Conservation (phyloP, 2,888 invertebrate species). For the Melipona beecheii region DNA sequence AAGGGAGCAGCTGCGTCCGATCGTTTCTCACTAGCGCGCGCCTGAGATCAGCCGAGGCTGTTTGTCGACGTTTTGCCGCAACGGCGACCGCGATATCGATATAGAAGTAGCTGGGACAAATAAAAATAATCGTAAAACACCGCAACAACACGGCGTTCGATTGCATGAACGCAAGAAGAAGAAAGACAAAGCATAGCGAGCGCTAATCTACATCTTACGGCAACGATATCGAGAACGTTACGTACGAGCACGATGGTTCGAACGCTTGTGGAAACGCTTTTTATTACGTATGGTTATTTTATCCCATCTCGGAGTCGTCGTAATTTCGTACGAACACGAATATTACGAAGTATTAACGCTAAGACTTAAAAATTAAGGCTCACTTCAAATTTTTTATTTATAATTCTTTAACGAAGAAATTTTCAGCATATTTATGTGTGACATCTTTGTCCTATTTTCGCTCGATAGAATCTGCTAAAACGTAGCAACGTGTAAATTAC, state of each 20-base stretch:
- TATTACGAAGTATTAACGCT: too few species aligned
- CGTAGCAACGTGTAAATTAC: too few species aligned
- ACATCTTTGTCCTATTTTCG: too few species aligned
- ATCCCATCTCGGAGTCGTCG: too few species aligned
- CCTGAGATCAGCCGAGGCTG: background rate
- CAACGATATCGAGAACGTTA: background rate
- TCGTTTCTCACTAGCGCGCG: background rate
- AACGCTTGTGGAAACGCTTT: background rate
- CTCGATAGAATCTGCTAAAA: too few species aligned
- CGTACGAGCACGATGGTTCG: background rate
- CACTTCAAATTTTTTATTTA: too few species aligned
- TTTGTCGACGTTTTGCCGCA: slow-evolving; percentile 9
- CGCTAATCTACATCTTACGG: background rate
- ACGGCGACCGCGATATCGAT: background rate
- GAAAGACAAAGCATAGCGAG: background rate
- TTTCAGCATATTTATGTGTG: too few species aligned
- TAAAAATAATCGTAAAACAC: background rate
- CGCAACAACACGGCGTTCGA: background rate
- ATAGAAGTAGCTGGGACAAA: background rate
- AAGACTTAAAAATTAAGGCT: too few species aligned
- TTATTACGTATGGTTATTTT: background rate
- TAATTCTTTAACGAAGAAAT: too few species aligned
- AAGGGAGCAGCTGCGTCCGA: slow-evolving; percentile 14
- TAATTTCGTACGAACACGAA: too few species aligned
- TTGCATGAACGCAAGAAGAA: background rate